Evolutionary conservation across 2,797 vertebrate species (phyloP).

Genomic region (Cetoscarus ocellatus): DNA sequence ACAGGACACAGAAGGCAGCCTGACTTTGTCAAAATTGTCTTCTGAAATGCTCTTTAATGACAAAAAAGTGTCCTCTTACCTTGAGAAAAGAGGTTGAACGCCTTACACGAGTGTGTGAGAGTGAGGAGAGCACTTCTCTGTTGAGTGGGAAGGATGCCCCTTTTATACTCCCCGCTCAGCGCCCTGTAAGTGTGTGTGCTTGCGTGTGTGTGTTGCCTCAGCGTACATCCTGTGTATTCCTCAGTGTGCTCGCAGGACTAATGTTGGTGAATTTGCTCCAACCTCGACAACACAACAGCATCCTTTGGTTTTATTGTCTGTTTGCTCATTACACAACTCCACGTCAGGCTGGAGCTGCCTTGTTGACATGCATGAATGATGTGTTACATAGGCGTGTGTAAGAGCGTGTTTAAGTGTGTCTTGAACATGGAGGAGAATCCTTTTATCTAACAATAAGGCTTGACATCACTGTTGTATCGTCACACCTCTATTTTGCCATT

Average conservation of each 20-base stretch:
- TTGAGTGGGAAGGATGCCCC: slow-evolving; percentile 74
- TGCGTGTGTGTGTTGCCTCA: slow-evolving; percentile 17
- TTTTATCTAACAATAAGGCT: slow-evolving; percentile 3
- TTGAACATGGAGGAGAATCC: background rate
- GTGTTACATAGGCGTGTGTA: slow-evolving; percentile 4
- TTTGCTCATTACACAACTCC: slow-evolving; percentile 56
- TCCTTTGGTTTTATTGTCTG: slow-evolving; percentile 58
- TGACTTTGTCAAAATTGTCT: background rate
- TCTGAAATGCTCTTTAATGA: background rate
- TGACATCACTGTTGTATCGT: too few species aligned
- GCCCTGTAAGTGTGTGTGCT: slow-evolving; percentile 39
- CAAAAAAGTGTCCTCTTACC: slow-evolving; percentile 65
- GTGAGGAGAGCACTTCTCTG: slow-evolving; percentile 71
- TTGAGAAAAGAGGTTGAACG: slow-evolving; percentile 62
- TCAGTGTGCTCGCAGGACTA: slow-evolving; percentile 21
- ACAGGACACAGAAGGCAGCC: background rate
- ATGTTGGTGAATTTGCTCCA: slow-evolving; percentile 34
- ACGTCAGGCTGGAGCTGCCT: slow-evolving; percentile 5
- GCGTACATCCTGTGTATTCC: slow-evolving; percentile 11
- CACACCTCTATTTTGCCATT: background rate
- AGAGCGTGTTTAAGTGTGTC: slow-evolving; percentile 3
- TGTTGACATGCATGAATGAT: slow-evolving; percentile 10
- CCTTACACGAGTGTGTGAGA: slow-evolving; percentile 65
- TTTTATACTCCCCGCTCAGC: slow-evolving; percentile 81
- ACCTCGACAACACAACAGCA: slow-evolving; percentile 17